A percentile compares a stretch with the other conserved stretches of the same genome.
Evolutionary conservation across 2,888 invertebrate species (phyloP).

Genomic region (Argyresthia albistria): DNA sequence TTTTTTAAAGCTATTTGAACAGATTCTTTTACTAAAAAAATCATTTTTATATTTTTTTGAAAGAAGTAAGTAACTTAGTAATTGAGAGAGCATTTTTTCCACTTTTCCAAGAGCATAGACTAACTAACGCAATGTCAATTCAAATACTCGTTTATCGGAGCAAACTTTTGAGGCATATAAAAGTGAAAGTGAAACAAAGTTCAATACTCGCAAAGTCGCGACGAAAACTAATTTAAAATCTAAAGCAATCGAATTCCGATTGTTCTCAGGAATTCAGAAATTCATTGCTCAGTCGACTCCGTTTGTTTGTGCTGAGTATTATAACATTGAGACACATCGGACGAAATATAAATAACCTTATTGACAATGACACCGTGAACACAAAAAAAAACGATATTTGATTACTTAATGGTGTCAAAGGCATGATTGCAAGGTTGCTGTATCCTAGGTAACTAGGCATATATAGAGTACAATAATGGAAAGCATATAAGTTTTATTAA

Average conservation of each 20-base stretch:
- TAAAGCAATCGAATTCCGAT: neutral
- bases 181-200: constrained; percentile 48
- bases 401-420: neutral
- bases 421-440: too few species aligned
- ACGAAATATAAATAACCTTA: constrained; percentile 24
- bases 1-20: constrained; percentile 5
- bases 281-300: too few species aligned
- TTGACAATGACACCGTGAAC: constrained; percentile 23
- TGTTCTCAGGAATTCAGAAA: too few species aligned
- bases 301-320: neutral
- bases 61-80: too few species aligned
- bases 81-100: too few species aligned
- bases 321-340: constrained; percentile 25
- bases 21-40: neutral
- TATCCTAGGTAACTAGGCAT: too few species aligned
- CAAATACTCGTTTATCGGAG: too few species aligned
- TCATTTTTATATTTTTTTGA: neutral
- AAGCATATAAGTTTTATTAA: too few species aligned
- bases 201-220: too few species aligned
- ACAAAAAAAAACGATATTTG: neutral
- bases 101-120: too few species aligned
- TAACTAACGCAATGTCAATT: too few species aligned
- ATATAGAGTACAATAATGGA: too few species aligned
- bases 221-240: constrained; percentile 10
- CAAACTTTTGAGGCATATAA: constrained; percentile 14